phyloP scores from a whole-genome alignment of 2,113 vertebrate species.

The Albula glossodonta region DNA sequence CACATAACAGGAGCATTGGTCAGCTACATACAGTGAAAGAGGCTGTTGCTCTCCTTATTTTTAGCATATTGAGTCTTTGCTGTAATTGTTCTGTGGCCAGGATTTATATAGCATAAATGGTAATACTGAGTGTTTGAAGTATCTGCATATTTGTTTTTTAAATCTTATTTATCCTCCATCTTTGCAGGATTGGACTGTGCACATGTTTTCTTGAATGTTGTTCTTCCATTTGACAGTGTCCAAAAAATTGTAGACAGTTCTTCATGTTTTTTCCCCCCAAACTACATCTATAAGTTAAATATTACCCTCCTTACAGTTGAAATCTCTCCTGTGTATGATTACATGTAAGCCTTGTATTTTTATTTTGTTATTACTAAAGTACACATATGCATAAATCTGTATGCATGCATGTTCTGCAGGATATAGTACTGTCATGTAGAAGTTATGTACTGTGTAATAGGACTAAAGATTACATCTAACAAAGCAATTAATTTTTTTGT shows the following conservation, averaged over 20 bases:
- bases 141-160: neutral
- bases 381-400: neutral
- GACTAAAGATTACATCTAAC: conserved; percentile 15
- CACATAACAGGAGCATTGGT: neutral
- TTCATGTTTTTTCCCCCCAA: neutral
- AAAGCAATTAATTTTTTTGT: conserved; percentile 8
- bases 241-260: neutral
- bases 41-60: neutral
- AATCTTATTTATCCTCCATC: neutral
- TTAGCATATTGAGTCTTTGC: neutral
- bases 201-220: neutral
- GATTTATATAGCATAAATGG: neutral
- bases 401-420: neutral
- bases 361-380: neutral
- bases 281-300: neutral
- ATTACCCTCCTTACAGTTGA: neutral
- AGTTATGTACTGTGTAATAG: neutral
- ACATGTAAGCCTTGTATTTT: neutral
- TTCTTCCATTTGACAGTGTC: neutral
- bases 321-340: neutral
- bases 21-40: neutral
- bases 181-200: neutral
- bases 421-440: neutral
- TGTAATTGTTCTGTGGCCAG: neutral
- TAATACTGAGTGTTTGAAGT: neutral